phyloP scores from a whole-genome alignment of 2,888 invertebrate genomes.

The Netelia virgata region DNA sequence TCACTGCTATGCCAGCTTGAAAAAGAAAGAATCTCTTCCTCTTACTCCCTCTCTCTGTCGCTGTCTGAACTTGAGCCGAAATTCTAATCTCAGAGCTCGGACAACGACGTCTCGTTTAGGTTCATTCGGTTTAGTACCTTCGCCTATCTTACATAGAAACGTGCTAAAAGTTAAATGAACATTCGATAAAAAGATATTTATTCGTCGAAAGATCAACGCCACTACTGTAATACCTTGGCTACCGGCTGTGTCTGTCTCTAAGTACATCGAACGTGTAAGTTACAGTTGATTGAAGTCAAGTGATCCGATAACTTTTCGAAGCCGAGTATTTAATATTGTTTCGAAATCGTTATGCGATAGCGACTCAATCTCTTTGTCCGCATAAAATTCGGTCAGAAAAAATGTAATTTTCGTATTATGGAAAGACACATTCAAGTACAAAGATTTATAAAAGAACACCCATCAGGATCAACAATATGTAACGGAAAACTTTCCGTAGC shows the following conservation, averaged over 20 bases:
- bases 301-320: too few relatives aligned
- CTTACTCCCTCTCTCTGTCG: slow-evolving; percentile 6
- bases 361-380: too few relatives aligned
- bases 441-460: too few relatives aligned
- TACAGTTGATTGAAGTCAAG: background rate
- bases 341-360: too few relatives aligned
- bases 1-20: slow-evolving; percentile 41
- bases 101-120: background rate
- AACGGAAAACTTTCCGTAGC: too few relatives aligned
- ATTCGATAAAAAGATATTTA: background rate
- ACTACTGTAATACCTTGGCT: background rate
- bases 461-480: too few relatives aligned
- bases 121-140: background rate
- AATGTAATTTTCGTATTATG: too few relatives aligned
- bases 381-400: too few relatives aligned
- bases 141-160: background rate
- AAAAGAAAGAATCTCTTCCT: slow-evolving; percentile 10
- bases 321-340: too few relatives aligned
- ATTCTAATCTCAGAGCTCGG: slow-evolving; percentile 1
- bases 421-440: too few relatives aligned
- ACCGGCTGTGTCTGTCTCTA: background rate
- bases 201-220: background rate
- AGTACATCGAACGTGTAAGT: background rate
- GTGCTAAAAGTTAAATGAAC: background rate
- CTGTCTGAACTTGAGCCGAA: slow-evolving; percentile 10